Percentiles rank a stretch among this genome's conserved stretches.
These are phyloP conservation scores for Crossocerus cetratus DNA, from an alignment of 2,888 invertebrate genomes.

Conservation along the genomic window DNA sequence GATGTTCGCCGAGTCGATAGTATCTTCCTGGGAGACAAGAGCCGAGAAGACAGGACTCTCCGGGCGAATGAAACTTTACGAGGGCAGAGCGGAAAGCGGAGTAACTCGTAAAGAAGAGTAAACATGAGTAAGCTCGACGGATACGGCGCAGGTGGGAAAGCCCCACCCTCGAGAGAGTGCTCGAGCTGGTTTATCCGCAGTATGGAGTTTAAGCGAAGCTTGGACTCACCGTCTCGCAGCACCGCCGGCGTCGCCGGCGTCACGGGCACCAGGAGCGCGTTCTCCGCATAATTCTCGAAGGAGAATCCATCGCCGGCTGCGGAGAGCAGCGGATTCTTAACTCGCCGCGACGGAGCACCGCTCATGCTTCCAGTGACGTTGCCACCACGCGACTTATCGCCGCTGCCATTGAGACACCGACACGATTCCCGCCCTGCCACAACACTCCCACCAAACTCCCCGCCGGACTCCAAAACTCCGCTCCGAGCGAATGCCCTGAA, in stretches of 20 bases:
- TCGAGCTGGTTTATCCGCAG: too few relatives aligned
- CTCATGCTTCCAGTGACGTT: constrained; percentile 64
- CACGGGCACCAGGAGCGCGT: constrained; percentile 85
- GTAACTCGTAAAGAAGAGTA: too few relatives aligned
- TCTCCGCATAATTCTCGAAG: constrained; percentile 85
- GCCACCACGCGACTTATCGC: constrained; percentile 15
- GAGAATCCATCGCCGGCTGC: constrained; percentile 86
- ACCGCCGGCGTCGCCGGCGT: constrained; percentile 73
- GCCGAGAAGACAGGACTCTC: too few relatives aligned
- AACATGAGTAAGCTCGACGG: background rate
- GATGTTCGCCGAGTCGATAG: too few relatives aligned
- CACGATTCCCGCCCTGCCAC: too few relatives aligned
- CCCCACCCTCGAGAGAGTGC: constrained; percentile 51
- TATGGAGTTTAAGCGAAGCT: too few relatives aligned
- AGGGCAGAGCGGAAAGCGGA: too few relatives aligned
- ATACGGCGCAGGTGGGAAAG: constrained; percentile 5
- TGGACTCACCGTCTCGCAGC: constrained; percentile 71
- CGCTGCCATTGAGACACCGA: constrained; percentile 47
- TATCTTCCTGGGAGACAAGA: too few relatives aligned
- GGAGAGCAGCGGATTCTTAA: constrained; percentile 85
- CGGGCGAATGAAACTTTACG: too few relatives aligned
- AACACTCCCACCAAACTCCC: too few relatives aligned
- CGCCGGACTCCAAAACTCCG: too few relatives aligned
- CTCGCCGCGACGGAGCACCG: constrained; percentile 76
- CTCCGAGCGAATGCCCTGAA: too few relatives aligned